These are phyloP conservation scores for Thera obeliscata DNA, from an alignment of 2,888 invertebrate genomes.

Conservation along the genomic window DNA sequence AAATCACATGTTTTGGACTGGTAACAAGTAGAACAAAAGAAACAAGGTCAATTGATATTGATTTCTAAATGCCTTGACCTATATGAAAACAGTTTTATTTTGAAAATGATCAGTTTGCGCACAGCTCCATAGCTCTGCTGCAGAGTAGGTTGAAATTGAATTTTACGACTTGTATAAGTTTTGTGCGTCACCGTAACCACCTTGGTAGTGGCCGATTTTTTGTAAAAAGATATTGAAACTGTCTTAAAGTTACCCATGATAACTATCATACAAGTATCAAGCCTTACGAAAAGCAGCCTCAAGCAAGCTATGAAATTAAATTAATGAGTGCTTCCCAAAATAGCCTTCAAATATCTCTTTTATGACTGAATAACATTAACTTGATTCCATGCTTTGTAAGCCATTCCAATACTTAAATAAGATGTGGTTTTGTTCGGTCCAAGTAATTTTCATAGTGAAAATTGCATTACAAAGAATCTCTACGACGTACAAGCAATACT, in stretches of 20 bases:
- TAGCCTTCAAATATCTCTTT: conserved; percentile 43
- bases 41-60: too few relatives aligned
- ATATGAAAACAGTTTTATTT: too few relatives aligned
- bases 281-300: conserved; percentile 20
- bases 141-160: too few relatives aligned
- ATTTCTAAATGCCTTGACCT: too few relatives aligned
- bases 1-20: too few relatives aligned
- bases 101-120: too few relatives aligned
- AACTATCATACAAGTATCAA: conserved; percentile 12
- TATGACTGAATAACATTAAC: conserved; percentile 55
- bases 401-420: conserved; percentile 55
- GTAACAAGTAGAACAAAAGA: too few relatives aligned
- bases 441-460: conserved; percentile 70
- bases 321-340: conserved; percentile 40
- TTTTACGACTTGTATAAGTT: too few relatives aligned
- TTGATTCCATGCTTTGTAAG: conserved; percentile 41
- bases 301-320: conserved; percentile 48
- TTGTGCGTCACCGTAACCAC: background rate
- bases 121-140: too few relatives aligned
- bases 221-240: background rate
- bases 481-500: conserved; percentile 39
- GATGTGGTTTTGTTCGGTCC: conserved; percentile 58
- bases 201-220: background rate
- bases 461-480: conserved; percentile 60
- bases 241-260: conserved; percentile 12